Evolutionary conservation across 2,113 vertebrate genomes (phyloP).

Genomic region (Cettia cetti): DNA sequence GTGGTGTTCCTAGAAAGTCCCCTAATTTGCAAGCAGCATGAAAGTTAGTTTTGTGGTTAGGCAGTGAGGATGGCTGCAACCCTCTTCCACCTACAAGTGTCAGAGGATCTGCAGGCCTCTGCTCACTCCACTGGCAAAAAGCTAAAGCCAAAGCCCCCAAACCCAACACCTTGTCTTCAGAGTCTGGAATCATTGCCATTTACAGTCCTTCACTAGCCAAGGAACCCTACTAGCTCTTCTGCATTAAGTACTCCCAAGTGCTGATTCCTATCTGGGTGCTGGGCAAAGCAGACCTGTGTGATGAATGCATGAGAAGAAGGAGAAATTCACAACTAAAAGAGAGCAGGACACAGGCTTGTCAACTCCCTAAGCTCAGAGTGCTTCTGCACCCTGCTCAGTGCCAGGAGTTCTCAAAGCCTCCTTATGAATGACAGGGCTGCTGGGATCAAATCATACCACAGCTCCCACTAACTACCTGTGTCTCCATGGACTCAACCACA

Average conservation of each 20-base stretch:
- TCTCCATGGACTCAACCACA: background rate
- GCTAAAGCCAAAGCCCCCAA: background rate
- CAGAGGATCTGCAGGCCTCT: background rate
- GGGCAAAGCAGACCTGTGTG: background rate
- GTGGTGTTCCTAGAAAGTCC: conserved; percentile 56
- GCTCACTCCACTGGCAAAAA: background rate
- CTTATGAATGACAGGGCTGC: background rate
- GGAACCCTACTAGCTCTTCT: background rate
- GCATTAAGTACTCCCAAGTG: background rate
- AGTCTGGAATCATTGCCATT: background rate
- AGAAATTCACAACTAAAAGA: background rate
- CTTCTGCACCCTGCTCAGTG: background rate
- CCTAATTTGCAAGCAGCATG: conserved; percentile 15
- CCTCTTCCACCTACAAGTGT: background rate
- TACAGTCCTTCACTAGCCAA: background rate
- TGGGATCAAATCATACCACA: background rate
- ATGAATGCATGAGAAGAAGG: background rate
- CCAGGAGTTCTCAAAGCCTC: background rate
- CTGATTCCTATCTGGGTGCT: background rate
- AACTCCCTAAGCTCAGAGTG: background rate
- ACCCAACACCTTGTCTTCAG: background rate
- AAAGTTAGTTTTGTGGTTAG: conserved; percentile 6
- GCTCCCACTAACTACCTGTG: background rate
- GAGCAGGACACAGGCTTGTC: background rate
- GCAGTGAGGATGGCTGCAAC: background rate